Conservation (phyloP, 2,113 vertebrate species). For the Cinclus mexicanus region DNA sequence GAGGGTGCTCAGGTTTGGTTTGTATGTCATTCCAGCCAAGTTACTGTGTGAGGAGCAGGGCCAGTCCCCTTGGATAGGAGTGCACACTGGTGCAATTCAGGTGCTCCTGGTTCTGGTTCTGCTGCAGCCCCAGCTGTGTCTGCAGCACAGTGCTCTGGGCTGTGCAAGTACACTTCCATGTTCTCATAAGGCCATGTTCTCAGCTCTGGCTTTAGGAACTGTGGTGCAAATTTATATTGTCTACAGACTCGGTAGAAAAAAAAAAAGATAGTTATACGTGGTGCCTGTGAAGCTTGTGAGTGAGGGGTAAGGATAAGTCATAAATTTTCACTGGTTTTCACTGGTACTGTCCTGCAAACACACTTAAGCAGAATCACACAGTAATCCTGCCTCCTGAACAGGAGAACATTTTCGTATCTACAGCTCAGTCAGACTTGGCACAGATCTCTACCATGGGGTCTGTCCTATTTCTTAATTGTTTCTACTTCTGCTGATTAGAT, state of each 20-base stretch:
- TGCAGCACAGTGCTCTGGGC: not conserved
- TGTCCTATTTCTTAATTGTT: not conserved
- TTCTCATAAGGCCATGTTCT: not conserved
- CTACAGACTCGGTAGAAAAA: not conserved
- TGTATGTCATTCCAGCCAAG: not conserved
- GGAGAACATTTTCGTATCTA: not conserved
- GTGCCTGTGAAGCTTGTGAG: not conserved
- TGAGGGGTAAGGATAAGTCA: not conserved
- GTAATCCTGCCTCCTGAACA: not conserved
- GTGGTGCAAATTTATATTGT: not conserved
- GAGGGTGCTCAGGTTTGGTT: not conserved
- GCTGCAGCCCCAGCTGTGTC: not conserved
- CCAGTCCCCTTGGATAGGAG: not conserved
- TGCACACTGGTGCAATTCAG: not conserved
- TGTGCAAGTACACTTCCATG: accelerated
- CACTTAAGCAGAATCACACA: not conserved
- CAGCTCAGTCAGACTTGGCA: not conserved
- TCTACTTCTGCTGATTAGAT: not conserved
- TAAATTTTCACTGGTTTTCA: not conserved
- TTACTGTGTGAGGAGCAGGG: not conserved
- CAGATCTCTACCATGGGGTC: not conserved
- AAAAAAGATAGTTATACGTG: not conserved
- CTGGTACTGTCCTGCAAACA: not conserved
- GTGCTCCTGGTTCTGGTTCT: not conserved
- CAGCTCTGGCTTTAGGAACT: not conserved